Evolutionary conservation across 2,888 invertebrate genomes (phyloP), one percentile per base, ranked within the genome.

Genomic region (Amblyteles armatorius): DNA sequence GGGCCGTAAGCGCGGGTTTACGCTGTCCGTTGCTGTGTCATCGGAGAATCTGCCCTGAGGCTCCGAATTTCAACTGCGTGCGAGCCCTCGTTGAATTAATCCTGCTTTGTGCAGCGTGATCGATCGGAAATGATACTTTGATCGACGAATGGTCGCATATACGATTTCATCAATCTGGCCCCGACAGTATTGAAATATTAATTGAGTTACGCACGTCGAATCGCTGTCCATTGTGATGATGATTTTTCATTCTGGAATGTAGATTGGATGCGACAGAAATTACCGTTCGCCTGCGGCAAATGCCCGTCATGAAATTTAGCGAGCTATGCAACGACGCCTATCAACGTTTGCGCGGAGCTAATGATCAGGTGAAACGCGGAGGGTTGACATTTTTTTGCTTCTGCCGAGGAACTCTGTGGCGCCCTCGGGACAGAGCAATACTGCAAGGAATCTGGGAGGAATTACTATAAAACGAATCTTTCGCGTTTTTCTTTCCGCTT

Each of bases 391-490:
- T 13, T 52, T 65, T 11, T 16, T 67, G 48, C n/a, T 22, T 48
- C 29, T 55, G 26, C 36, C 3, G 48, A 40, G 36, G 50, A 57
- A 67, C 65, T 52, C 36, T 67, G 52, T 19, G 29, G 19, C 57
- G 26, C 73, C 44, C 73, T 73, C 57, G 73, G 44, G 57, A 67
- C 33, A 48, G 50, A 55, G 65, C 52, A 74, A 48, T 48, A 48
- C 67, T 33, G 72, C 67, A 57, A 48, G 26, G 65, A 48, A 82
- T 67, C 67, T 40, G 63, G 57, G 67, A 55, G 57, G 65, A 36
- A 57, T 40, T 57, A 82, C 77, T 40, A 52, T 26, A 57, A 76
- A 82, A 82, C 72, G 77, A 82, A 82, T 82, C 72, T 67, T 82
- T 52, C 71, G 67, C 57, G 65, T 65, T 65, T 74, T 79, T 81